A percentile compares a stretch with the other conserved stretches of the same genome.
Conservation (phyloP, 2,113 vertebrate species). For the Tupaia chinensis region DNA sequence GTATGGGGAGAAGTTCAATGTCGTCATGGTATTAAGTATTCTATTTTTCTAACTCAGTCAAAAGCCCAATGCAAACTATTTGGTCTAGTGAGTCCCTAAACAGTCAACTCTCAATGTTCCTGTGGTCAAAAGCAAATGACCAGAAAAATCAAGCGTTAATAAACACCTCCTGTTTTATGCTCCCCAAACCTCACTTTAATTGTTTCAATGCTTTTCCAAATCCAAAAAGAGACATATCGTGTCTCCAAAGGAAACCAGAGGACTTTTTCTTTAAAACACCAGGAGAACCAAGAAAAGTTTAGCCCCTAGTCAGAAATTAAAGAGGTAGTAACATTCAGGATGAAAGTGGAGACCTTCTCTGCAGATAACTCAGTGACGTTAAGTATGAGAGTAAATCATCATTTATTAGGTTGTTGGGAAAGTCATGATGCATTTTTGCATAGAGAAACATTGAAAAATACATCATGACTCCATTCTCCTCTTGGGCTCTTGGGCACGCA, state of each 20-base stretch:
- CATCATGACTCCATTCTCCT: too few relatives aligned
- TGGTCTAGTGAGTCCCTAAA: not conserved
- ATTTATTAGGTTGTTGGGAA: not conserved
- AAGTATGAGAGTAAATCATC: not conserved
- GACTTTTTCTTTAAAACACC: not conserved
- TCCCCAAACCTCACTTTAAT: not conserved
- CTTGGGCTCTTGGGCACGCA: too few relatives aligned
- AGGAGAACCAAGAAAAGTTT: not conserved
- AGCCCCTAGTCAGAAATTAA: not conserved
- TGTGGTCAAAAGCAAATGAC: slow-evolving; percentile 26
- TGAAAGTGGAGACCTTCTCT: not conserved
- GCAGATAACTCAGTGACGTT: accelerated
- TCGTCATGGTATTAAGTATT: not conserved
- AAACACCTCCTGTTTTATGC: not conserved
- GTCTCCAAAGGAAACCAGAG: not conserved
- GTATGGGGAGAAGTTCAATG: not conserved
- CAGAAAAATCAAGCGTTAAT: not conserved
- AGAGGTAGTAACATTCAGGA: not conserved
- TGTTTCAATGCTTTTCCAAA: not conserved
- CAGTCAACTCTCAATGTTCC: not conserved
- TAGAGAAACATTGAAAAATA: too few relatives aligned
- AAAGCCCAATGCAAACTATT: not conserved
- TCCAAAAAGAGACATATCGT: not conserved
- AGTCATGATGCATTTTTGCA: too few relatives aligned
- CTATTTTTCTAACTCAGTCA: not conserved